Evolutionary conservation across 92 coral and sea anemone species (phyloP), one percentile per base, ranked within the genome.

Genomic region (Diadumene lineata): DNA sequence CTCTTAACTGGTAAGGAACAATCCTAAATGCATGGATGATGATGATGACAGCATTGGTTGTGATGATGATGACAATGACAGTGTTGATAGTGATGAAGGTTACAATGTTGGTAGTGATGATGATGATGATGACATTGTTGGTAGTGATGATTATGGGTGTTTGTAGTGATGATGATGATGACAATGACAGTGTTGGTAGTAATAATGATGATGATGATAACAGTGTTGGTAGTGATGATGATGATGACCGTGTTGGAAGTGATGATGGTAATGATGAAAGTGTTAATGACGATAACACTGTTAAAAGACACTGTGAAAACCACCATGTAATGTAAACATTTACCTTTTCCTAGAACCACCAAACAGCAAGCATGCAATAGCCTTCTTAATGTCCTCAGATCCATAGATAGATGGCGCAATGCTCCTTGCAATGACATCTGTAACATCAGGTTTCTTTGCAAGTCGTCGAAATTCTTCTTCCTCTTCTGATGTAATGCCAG

Each of bases 371-470:
- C 97, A 94, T n/a, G 98, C 87, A 81, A 94, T 94, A 0, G 90
- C 82, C 68, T 94, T 94, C 89, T 94, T 94, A 76, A 94, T 86
- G 28, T 94, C 97, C 46, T 85, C 97, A 70, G 94, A 86, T 25
- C 98, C 98, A 82, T 94, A 94, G 38, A 94, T 94, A 65, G 93
- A 94, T 62, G 98, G 98, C 7, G 98, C 98, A 86, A 94, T 94
- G 71, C 98, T 94, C 43, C 80, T 80, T n/a, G 98, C 91, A 74
- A 94, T 74, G 22, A 85, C 84, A 30, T 94, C 93, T 81, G 81
- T 86, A 1, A 89, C 96, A 79, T 94, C 97, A 67, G 94, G 83
- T 60, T 92, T 88, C 56, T 85, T 81, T 1, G 98, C 84, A 58
- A 91, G 90, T 51, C 96, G 79, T 68, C 91, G 66, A 67, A 94